A percentile compares a stretch with the other conserved stretches of the same genome.
Conservation (phyloP, 2,888 invertebrate species). For the Neoaliturus tenellus region DNA sequence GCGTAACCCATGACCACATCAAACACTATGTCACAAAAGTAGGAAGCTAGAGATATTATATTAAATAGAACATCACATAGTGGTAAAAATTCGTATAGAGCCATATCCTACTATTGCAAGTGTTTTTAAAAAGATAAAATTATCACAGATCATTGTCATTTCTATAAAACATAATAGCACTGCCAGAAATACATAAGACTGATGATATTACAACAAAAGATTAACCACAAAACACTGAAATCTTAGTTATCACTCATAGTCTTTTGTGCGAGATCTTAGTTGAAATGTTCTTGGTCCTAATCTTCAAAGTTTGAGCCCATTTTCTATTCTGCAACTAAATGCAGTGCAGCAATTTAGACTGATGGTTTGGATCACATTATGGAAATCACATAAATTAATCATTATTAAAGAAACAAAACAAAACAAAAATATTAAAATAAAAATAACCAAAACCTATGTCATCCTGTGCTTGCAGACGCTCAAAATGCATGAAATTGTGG, state of each 20-base stretch:
- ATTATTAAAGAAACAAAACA: not conserved
- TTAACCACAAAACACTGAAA: not conserved
- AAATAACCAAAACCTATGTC: not conserved
- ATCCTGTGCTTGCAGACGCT: slow-evolving; percentile 22
- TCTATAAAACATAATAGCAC: slow-evolving; percentile 36
- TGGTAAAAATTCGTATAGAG: slow-evolving; percentile 84
- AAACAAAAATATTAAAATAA: not conserved
- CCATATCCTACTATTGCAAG: slow-evolving; percentile 53
- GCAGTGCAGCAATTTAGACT: not conserved
- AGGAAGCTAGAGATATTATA: slow-evolving; percentile 91
- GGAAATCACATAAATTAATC: not conserved
- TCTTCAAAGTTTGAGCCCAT: not conserved
- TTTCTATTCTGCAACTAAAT: not conserved
- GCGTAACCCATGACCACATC: slow-evolving; percentile 92
- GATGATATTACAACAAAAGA: not conserved
- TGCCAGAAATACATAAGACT: not conserved
- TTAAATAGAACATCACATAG: slow-evolving; percentile 95
- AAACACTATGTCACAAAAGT: slow-evolving; percentile 94
- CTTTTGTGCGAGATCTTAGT: not conserved
- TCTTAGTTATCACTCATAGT: not conserved
- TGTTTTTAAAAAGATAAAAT: not conserved
- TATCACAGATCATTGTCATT: slow-evolving; percentile 44
- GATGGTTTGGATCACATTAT: not conserved
- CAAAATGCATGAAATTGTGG: slow-evolving; percentile 22
- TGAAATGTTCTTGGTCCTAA: not conserved